Evolutionary conservation across 2,888 invertebrate species (phyloP), one percentile per base, ranked within the genome.

Genomic region (Ophion ellenae): DNA sequence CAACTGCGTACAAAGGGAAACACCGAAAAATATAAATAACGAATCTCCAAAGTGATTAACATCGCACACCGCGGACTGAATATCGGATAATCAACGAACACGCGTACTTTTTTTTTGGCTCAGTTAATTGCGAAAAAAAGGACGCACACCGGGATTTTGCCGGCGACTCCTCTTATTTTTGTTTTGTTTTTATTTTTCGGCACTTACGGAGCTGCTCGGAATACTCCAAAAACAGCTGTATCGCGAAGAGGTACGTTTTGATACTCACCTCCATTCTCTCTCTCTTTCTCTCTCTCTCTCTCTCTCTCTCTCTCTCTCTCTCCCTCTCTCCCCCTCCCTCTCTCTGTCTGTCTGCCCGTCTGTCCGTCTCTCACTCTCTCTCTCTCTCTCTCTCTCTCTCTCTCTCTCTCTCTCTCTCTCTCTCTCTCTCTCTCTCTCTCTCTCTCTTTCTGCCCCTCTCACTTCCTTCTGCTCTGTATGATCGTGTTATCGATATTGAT

Each of bases 231-330:
- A 69, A 67, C 61, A 69, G 63, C 73, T 71, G 63, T 82, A 64
- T 77, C 40, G 57, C 73, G 69, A 69, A 71, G 74, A 74, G 83
- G 83, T 83, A 83, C 63, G 83, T 79, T 74, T 45, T 47, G 14
- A 69, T 59, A 47, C 57, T 20, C 76, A 36, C 64, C 64, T 71
- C 73, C 47, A 73, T 53, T 45, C 57, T 61, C 20, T 6, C 57
- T 67, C 9, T 78, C 11, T 59, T 5, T 14, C 14, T 36, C 57
- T 47, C n/a, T 32, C 40, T 53, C 70, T 70, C 28, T 24, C 28
- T 74, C 53, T 1, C n/a, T 53, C 57, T 63, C 20, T 66, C 14
- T 36, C 0, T 17, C 40, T 5, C 67, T 28, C 66, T 20, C 69
- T 20, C 64, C 61, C 57, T 67, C 28, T 78, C 47, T 45, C 66